Conservation (phyloP, 2,888 invertebrate genomes). For the Alloscopus bannaensis region DNA sequence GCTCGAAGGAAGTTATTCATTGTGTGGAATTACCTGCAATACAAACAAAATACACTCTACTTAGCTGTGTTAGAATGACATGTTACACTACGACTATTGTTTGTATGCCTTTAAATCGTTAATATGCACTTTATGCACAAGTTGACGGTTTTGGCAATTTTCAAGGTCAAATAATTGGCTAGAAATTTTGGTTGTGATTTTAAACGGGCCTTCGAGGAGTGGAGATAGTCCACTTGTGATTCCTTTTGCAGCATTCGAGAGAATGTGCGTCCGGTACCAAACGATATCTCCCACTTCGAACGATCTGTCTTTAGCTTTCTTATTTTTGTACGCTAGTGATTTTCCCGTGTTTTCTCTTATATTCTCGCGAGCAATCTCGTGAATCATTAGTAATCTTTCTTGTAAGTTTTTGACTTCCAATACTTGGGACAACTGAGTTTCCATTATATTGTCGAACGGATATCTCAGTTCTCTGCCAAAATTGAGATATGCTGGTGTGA, state of each 20-base stretch:
- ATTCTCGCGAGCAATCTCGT: constrained; percentile 32
- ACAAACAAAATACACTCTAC: no score
- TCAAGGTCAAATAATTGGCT: constrained; percentile 19
- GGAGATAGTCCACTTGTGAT: constrained; percentile 10
- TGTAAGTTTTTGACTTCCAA: neutral
- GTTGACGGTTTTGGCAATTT: neutral
- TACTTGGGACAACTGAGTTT: neutral
- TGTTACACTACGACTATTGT: no score
- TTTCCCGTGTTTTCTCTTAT: constrained; percentile 1
- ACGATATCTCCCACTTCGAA: constrained; percentile 53
- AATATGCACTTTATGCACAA: constrained; percentile 36
- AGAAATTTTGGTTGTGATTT: constrained; percentile 11
- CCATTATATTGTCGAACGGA: constrained; percentile 44
- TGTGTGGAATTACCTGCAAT: no score
- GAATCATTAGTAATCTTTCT: constrained; percentile 17
- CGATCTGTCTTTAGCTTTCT: constrained; percentile 10
- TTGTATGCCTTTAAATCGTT: constrained; percentile 35
- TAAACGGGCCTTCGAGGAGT: constrained; percentile 51
- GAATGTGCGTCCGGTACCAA: constrained; percentile 19
- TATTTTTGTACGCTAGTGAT: constrained; percentile 39
- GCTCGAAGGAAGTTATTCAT: no score
- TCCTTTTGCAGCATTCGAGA: constrained; percentile 40
- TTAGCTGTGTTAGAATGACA: no score
- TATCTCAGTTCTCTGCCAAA: constrained; percentile 36
- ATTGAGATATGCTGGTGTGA: constrained; percentile 41